phyloP scores from a whole-genome alignment of 2,797 vertebrate species.

The Tenualosa ilisha region DNA sequence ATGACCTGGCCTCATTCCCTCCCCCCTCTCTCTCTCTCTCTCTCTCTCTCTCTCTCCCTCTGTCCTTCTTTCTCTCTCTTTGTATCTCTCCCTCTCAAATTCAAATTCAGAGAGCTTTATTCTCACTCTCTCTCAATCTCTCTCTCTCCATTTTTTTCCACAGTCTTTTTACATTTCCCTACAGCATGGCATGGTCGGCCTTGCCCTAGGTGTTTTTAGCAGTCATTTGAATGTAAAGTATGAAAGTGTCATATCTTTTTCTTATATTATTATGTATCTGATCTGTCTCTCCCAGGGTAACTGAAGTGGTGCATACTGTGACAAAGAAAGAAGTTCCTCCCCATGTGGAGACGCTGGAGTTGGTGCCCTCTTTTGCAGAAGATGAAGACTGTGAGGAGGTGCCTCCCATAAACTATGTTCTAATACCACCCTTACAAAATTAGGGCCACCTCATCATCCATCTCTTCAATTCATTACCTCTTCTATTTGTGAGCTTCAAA shows the following conservation, averaged over 20 bases:
- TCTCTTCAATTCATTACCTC: neutral
- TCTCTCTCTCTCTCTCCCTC: neutral
- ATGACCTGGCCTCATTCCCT: constrained; percentile 49
- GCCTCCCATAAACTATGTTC: constrained; percentile 65
- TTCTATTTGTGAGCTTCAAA: neutral
- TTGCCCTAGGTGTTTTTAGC: neutral
- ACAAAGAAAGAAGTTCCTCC: constrained; percentile 59
- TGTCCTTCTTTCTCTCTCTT: neutral
- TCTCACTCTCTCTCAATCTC: no score
- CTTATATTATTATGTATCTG: neutral
- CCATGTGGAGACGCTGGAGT: constrained; percentile 68
- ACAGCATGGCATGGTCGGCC: neutral
- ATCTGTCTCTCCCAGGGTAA: constrained; percentile 72
- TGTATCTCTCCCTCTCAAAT: no score
- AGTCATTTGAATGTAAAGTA: neutral
- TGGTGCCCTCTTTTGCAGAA: constrained; percentile 71
- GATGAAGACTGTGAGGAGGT: constrained; percentile 61
- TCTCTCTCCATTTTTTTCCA: no score
- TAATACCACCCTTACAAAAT: neutral
- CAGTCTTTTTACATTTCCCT: no score
- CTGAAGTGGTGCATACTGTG: constrained; percentile 63
- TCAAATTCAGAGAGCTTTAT: no score
- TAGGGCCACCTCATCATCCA: neutral
- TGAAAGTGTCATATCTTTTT: neutral
- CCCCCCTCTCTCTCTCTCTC: neutral